Conservation (phyloP, 2,797 vertebrate species). For the Sphenopsis melanotis region DNA sequence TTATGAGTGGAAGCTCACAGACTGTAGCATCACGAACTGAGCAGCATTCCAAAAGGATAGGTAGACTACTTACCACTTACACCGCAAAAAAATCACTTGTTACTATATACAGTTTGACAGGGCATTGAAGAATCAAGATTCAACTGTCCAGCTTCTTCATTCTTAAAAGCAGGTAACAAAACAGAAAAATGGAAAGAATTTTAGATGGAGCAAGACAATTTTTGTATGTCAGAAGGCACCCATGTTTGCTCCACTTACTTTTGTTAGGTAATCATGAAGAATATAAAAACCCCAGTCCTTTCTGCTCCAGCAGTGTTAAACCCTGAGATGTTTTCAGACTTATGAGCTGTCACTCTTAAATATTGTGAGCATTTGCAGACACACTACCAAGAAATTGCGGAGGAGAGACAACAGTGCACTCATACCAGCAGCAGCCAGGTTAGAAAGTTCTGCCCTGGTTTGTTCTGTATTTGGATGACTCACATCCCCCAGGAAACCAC, state of each 20-base stretch:
- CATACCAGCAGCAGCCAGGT: not conserved
- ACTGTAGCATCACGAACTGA: not conserved
- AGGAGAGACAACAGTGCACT: not conserved
- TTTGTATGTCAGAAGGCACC: not conserved
- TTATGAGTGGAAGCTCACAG: not conserved
- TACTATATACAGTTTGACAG: not conserved
- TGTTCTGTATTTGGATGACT: not conserved
- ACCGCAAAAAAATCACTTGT: not conserved
- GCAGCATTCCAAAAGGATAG: not conserved
- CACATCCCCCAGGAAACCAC: not conserved
- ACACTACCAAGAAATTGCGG: not conserved
- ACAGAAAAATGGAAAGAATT: not conserved
- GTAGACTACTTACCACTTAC: not conserved
- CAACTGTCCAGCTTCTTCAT: not conserved
- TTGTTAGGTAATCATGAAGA: not conserved
- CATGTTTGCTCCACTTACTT: not conserved
- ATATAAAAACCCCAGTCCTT: not conserved
- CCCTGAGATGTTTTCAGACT: not conserved
- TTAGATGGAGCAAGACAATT: not conserved
- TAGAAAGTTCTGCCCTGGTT: not conserved
- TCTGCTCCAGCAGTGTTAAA: not conserved
- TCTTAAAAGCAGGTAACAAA: not conserved
- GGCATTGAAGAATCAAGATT: not conserved
- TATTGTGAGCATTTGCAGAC: not conserved
- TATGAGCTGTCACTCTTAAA: not conserved